Percentiles rank a stretch among this genome's conserved stretches.
phyloP scores from a whole-genome alignment of 2,888 invertebrate species.

The Parasteatoda lunata region DNA sequence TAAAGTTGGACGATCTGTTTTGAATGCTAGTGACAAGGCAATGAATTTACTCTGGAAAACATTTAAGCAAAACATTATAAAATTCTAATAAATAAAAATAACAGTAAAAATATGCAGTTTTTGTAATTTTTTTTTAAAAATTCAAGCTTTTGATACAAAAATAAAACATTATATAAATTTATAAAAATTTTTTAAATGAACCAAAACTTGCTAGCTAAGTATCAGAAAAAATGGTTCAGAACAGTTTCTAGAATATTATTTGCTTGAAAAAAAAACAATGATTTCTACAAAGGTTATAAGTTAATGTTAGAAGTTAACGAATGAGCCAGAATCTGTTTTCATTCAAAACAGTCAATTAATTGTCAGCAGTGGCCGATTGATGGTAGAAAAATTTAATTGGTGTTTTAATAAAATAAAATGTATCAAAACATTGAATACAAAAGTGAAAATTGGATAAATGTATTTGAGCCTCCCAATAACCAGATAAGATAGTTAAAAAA shows the following conservation, averaged over 20 bases:
- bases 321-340: too few relatives aligned
- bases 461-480: too few relatives aligned
- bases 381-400: too few relatives aligned
- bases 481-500: too few relatives aligned
- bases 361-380: too few relatives aligned
- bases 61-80: neutral
- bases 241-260: neutral
- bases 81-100: neutral
- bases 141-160: neutral
- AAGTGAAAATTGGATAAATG: too few relatives aligned
- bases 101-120: neutral
- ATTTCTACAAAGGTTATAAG: too few relatives aligned
- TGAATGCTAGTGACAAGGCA: slow-evolving; percentile 78
- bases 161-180: neutral
- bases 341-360: too few relatives aligned
- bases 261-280: too few relatives aligned
- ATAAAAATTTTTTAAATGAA: neutral
- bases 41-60: slow-evolving; percentile 78
- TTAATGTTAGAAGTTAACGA: too few relatives aligned
- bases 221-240: neutral
- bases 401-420: too few relatives aligned
- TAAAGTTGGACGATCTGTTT: slow-evolving; percentile 79
- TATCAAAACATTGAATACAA: too few relatives aligned
- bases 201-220: neutral
- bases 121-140: neutral